phyloP scores from a whole-genome alignment of 2,797 vertebrate genomes.

The Champsocephalus esox region DNA sequence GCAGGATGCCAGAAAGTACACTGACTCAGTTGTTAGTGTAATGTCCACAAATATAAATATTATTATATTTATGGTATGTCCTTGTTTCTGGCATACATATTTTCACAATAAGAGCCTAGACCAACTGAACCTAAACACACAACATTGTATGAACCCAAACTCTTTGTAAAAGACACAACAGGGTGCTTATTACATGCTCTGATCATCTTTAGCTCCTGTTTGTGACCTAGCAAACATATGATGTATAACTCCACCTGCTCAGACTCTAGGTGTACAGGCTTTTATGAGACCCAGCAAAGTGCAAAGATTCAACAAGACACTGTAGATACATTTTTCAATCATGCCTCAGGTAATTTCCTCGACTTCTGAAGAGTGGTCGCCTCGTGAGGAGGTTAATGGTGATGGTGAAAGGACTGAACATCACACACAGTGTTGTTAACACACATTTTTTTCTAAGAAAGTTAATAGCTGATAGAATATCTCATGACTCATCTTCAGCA shows the following conservation, averaged over 20 bases:
- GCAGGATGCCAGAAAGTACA: conserved; percentile 46
- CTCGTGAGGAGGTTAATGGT: conserved; percentile 48
- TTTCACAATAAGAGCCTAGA: conserved; percentile 62
- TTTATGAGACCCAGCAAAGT: conserved; percentile 64
- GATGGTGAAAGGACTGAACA: conserved; percentile 71
- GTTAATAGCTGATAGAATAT: conserved; percentile 61
- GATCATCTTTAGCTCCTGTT: conserved; percentile 47
- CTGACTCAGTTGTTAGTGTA: conserved; percentile 38
- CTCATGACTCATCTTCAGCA: conserved; percentile 57
- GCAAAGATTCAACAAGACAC: conserved; percentile 74
- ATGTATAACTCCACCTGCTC: conserved; percentile 40
- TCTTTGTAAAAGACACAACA: conserved; percentile 66
- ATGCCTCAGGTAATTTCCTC: conserved; percentile 62
- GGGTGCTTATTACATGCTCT: conserved; percentile 64
- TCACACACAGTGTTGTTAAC: conserved; percentile 71
- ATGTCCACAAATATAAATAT: conserved; percentile 54
- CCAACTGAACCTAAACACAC: conserved; percentile 51
- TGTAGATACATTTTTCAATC: conserved; percentile 62
- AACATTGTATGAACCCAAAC: conserved; percentile 48
- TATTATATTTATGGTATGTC: conserved; percentile 59
- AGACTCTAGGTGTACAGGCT: conserved; percentile 45
- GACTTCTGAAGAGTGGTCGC: conserved; percentile 41
- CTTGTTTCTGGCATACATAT: conserved; percentile 59
- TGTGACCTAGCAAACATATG: conserved; percentile 47
- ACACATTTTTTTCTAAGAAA: conserved; percentile 61